Evolutionary conservation across 2,797 vertebrate genomes (phyloP).

Genomic region (Neostethus bicornis): DNA sequence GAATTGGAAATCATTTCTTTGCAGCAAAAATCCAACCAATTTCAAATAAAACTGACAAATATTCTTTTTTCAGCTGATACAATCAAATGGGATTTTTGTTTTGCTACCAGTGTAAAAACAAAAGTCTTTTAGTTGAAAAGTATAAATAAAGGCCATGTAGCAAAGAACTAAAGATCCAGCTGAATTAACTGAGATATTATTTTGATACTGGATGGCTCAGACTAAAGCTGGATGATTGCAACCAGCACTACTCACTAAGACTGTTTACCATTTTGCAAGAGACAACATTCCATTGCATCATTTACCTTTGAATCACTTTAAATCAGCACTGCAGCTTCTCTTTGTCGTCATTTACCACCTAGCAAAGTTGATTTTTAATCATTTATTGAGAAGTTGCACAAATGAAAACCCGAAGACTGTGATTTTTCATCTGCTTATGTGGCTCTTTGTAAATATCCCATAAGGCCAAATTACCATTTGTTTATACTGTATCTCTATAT

Average conservation of each 20-base stretch:
- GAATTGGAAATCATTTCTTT: background rate
- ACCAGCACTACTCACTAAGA: slow-evolving; percentile 7
- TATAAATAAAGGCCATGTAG: background rate
- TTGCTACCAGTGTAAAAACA: background rate
- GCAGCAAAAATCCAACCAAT: background rate
- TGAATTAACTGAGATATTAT: background rate
- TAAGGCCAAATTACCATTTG: slow-evolving; percentile 92
- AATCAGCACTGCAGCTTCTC: background rate
- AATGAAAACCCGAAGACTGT: slow-evolving; percentile 8
- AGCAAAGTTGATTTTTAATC: background rate
- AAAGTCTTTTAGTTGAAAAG: background rate
- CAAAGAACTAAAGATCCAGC: background rate
- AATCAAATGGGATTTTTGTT: background rate
- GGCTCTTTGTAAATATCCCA: slow-evolving; percentile 86
- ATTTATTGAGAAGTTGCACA: slow-evolving; percentile 13
- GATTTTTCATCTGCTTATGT: slow-evolving; percentile 9
- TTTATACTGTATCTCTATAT: slow-evolving; percentile 97
- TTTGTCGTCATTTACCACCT: background rate
- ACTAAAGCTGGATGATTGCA: background rate
- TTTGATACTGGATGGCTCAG: background rate
- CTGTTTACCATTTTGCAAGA: slow-evolving; percentile 29
- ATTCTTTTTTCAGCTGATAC: background rate
- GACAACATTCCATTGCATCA: slow-evolving; percentile 4
- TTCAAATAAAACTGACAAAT: background rate
- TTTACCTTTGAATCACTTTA: slow-evolving; percentile 19